Percentiles rank a stretch among this genome's conserved stretches.
These are phyloP conservation scores for Chaetogeoica ovagalla DNA, from an alignment of 2,888 invertebrate genomes.

Conservation along the genomic window DNA sequence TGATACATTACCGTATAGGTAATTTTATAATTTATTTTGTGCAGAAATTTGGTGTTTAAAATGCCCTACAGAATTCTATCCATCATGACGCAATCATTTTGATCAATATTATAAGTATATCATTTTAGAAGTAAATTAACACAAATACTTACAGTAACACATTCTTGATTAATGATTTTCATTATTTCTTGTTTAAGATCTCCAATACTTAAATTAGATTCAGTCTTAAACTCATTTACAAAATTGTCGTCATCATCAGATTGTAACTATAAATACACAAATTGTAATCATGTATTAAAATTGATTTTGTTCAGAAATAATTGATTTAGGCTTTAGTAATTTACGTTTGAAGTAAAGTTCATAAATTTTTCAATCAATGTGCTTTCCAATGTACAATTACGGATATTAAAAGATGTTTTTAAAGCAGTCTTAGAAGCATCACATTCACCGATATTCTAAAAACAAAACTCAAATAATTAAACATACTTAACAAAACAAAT, in stretches of 20 bases:
- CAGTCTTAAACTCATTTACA: not conserved
- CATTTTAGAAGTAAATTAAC: not conserved
- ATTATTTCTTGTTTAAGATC: slow-evolving; percentile 27
- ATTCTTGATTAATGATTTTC: slow-evolving; percentile 29
- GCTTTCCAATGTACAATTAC: not conserved
- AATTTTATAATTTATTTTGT: too few relatives aligned
- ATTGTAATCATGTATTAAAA: too few relatives aligned
- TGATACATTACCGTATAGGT: too few relatives aligned
- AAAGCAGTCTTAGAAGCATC: not conserved
- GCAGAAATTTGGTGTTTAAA: too few relatives aligned
- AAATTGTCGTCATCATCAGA: not conserved
- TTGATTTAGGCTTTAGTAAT: too few relatives aligned
- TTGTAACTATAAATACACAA: not conserved
- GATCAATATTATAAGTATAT: too few relatives aligned
- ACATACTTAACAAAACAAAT: too few relatives aligned
- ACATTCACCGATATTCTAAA: not conserved
- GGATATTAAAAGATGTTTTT: not conserved
- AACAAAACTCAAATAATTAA: too few relatives aligned
- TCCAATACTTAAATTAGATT: not conserved
- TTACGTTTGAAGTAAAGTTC: not conserved
- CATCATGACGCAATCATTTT: too few relatives aligned
- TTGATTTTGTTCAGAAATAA: too few relatives aligned
- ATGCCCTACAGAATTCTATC: too few relatives aligned
- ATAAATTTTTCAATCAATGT: not conserved
- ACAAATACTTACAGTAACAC: slow-evolving; percentile 20